phyloP scores from a whole-genome alignment of 2,113 vertebrate species.

The Catagonus wagneri region DNA sequence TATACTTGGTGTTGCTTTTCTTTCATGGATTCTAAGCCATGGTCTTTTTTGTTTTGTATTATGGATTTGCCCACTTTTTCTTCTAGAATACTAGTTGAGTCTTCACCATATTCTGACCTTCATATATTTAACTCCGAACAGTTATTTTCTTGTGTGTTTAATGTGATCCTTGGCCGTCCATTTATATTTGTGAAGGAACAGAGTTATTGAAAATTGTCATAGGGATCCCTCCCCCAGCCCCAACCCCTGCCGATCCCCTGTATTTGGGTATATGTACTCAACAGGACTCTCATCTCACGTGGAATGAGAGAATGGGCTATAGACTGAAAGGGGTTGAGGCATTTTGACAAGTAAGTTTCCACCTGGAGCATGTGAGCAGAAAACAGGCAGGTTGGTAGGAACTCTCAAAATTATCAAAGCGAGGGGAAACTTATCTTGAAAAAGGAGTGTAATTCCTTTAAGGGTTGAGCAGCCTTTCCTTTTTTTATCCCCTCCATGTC shows the following conservation, averaged over 20 bases:
- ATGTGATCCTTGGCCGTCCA: neutral
- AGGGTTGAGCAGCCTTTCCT: neutral
- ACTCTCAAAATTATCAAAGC: neutral
- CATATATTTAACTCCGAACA: slow-evolving; percentile 5
- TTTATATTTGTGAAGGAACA: neutral
- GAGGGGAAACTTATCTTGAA: slow-evolving; percentile 14
- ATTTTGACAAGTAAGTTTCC: neutral
- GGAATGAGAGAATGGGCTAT: neutral
- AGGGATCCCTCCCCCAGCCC: neutral
- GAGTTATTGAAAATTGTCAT: neutral
- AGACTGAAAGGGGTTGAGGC: neutral
- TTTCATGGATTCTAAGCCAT: neutral
- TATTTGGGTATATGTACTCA: neutral
- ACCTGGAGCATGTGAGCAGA: neutral
- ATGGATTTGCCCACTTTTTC: neutral
- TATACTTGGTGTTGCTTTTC: neutral
- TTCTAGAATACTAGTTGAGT: neutral
- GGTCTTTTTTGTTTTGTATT: neutral
- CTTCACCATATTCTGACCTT: neutral
- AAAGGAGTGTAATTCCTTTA: neutral
- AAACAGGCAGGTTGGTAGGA: slow-evolving; percentile 6
- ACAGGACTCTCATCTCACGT: neutral
- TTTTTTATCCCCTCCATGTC: neutral
- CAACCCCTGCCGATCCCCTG: neutral
- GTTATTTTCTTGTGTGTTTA: neutral